phyloP scores from a whole-genome alignment of 2,888 invertebrate species.

The Tinea trinotella region DNA sequence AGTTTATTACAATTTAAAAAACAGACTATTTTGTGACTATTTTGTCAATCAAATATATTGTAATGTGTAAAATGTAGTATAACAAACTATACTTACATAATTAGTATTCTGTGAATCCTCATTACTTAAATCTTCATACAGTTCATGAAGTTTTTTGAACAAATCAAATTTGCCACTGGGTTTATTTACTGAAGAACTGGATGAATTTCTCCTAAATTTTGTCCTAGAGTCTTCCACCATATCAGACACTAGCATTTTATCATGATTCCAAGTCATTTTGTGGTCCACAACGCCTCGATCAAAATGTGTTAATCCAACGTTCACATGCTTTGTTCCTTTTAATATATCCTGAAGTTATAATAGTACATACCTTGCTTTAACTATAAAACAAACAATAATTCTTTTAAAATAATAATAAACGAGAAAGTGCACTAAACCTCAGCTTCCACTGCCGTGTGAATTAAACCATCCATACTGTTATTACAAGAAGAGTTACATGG shows the following conservation, averaged over 20 bases:
- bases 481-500: constrained; percentile 60
- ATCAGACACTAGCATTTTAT: constrained; percentile 65
- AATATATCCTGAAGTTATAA: constrained; percentile 55
- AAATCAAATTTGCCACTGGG: constrained; percentile 60
- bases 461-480: constrained; percentile 73
- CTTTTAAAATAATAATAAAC: neutral
- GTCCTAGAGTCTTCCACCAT: constrained; percentile 63
- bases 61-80: too few species aligned
- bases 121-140: constrained; percentile 60
- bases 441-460: constrained; percentile 72
- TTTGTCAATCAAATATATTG: too few species aligned
- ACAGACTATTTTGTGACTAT: too few species aligned
- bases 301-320: constrained; percentile 57
- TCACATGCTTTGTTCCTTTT: constrained; percentile 67
- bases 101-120: constrained; percentile 58
- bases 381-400: neutral
- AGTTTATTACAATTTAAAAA: too few species aligned
- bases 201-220: constrained; percentile 58
- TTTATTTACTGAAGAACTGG: constrained; percentile 44
- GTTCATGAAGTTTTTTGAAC: constrained; percentile 64
- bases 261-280: constrained; percentile 71
- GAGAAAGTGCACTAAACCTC: constrained; percentile 52
- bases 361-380: neutral
- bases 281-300: constrained; percentile 64
- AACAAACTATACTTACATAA: constrained; percentile 63